Base-by-base conservation (phyloP, 2,888 invertebrate genomes). In the Limnephilus rhombicus region DNA sequence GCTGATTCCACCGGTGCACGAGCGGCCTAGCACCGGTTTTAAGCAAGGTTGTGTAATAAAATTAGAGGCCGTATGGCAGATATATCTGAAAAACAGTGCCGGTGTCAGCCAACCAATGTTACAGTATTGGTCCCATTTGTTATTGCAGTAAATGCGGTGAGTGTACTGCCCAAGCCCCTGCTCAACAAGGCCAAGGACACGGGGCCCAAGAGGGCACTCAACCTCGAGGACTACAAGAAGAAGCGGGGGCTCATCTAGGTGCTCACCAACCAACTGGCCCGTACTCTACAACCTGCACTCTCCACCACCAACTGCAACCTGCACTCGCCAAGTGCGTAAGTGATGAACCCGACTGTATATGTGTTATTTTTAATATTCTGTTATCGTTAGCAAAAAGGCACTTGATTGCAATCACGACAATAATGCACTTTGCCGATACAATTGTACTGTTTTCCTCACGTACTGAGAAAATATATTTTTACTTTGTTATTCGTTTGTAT, bases 151-250 rank as follows among this genome's bases (percentile, higher is more conserved):
- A 97, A 97, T 94, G 96, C 97, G 80, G 97, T 98, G 4, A 97
- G 97, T 94, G 97, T 98, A 37, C 97, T 98, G 94, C 97, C 98
- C 2, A 98, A 98, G 94, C 97, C 98, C 82, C 96, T 97, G 80
- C 94, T 96, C 0, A 97, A 97, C 24, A 97, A 97, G 94, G 97
- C 97, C 91, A 98, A 98, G 95, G 98, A 98, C 94, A 97, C 98
- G 1, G 98, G 98, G 0, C 98, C 99, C 11, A 97, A 98, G 94
- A 96, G 99, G 92, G 98, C 98, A 0, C 96, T 99, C 86, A 99
- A 99, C 95, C 96, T 99, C 93, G 98, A 99, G 94, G 99, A 99
- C 95, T 99, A 99, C 95, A 99, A 99, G 96, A 98, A 98, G 95
- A 98, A 98, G 94, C 97, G 98, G 94, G 99, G 99, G 91, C 97